Conservation (phyloP, 2,888 invertebrate species). For the Caenorhabditis sp. region DNA sequence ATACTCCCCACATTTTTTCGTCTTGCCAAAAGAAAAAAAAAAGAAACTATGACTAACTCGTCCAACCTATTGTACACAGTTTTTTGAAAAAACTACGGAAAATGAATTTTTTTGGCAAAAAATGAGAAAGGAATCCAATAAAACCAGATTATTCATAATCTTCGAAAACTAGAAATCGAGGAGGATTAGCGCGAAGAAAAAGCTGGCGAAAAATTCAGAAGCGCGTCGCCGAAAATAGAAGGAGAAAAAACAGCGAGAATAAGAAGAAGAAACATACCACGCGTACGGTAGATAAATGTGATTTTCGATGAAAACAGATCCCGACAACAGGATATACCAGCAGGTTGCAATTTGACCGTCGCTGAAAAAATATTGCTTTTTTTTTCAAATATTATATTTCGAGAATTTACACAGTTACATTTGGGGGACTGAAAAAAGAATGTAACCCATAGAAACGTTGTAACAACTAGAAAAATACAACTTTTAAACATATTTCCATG, state of each 20-base stretch:
- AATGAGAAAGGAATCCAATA: not conserved
- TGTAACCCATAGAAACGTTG: not conserved
- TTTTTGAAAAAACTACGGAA: not conserved
- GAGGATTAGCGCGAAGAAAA: not conserved
- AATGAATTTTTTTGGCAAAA: not conserved
- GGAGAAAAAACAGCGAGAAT: no score
- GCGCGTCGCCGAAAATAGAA: not conserved
- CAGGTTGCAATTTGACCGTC: slow-evolving; percentile 83
- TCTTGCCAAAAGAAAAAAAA: not conserved
- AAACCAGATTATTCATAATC: slow-evolving; percentile 1
- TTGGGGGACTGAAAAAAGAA: not conserved
- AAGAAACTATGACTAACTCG: not conserved
- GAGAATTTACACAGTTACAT: no score
- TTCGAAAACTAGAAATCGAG: not conserved
- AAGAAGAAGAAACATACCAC: slow-evolving; percentile 71
- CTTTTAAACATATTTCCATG: not conserved
- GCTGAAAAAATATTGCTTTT: slow-evolving; percentile 73
- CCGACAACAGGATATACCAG: slow-evolving; percentile 84
- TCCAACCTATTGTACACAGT: not conserved
- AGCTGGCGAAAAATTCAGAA: no score
- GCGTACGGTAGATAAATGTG: slow-evolving; percentile 82
- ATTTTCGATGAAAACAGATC: slow-evolving; percentile 85
- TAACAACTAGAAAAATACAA: no score
- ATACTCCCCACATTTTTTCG: not conserved
- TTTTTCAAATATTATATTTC: not conserved